Percentiles rank a stretch among this genome's conserved stretches.
phyloP scores from a whole-genome alignment of 2,888 invertebrate genomes.

The Druceiella hillmani region DNA sequence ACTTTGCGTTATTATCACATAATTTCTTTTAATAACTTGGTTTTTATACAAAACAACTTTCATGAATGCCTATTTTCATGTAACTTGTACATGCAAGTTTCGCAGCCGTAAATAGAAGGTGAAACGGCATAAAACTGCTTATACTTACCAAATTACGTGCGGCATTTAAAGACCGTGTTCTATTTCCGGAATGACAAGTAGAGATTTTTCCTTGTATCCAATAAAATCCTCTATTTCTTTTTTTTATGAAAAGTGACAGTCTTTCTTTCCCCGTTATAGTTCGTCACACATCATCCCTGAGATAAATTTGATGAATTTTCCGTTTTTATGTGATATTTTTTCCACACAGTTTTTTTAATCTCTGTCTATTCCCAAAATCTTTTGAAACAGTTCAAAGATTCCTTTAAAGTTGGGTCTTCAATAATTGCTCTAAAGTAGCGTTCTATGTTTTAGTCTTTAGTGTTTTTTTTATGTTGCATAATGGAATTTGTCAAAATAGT shows the following conservation, averaged over 20 bases:
- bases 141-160: too few species aligned
- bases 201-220: conserved; percentile 10
- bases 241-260: conserved; percentile 4
- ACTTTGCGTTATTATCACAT: conserved; percentile 7
- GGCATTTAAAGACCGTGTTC: conserved; percentile 7
- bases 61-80: conserved; percentile 10
- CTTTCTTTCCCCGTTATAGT: neutral
- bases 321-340: too few species aligned
- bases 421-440: too few species aligned
- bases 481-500: too few species aligned
- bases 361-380: conserved; percentile 3
- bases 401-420: conserved; percentile 4
- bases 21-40: conserved; percentile 8
- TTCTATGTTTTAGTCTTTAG: too few species aligned
- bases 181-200: conserved; percentile 9
- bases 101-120: conserved; percentile 2
- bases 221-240: conserved; percentile 10
- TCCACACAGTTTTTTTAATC: conserved; percentile 1
- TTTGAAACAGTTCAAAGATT: conserved; percentile 4
- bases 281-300: too few species aligned
- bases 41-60: conserved; percentile 11
- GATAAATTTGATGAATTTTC: too few species aligned
- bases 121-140: conserved; percentile 7
- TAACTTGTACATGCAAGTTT: too few species aligned
- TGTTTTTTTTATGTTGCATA: too few species aligned